Evolutionary conservation across 1,140 invertebrate species (phyloP).

Genomic region (Mya arenaria): DNA sequence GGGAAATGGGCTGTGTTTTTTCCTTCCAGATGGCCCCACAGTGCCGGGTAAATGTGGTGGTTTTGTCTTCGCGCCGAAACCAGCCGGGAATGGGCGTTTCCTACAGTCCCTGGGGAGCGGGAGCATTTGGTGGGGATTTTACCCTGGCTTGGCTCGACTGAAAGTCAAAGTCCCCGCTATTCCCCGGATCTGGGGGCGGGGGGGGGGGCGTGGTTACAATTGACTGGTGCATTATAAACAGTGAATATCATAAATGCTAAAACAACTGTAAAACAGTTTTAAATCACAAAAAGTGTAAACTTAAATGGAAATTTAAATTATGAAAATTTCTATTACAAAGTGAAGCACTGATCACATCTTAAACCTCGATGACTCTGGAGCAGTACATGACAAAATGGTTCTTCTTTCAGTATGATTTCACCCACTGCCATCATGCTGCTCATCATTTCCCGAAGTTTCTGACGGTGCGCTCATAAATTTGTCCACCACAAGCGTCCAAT

Average conservation of each 20-base stretch:
- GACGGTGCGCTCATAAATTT: not conserved
- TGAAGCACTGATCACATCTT: slow-evolving; percentile 23
- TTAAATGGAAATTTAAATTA: not conserved
- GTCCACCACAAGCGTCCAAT: too few species aligned
- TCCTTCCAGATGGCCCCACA: not conserved
- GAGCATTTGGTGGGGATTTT: too few species aligned
- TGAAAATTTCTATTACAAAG: not conserved
- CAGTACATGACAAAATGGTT: slow-evolving; percentile 37
- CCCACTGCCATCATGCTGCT: slow-evolving; percentile 4
- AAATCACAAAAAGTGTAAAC: not conserved
- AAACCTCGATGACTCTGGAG: slow-evolving; percentile 10
- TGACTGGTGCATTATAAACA: not conserved
- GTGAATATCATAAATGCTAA: not conserved
- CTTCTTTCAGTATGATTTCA: slow-evolving; percentile 10
- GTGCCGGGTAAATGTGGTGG: not conserved
- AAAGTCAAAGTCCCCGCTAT: not conserved
- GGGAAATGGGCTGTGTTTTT: too few species aligned
- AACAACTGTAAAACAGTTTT: not conserved
- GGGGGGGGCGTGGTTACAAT: not conserved
- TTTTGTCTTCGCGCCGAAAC: not conserved
- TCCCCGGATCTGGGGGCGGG: not conserved
- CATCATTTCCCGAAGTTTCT: not conserved
- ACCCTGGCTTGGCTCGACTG: not conserved
- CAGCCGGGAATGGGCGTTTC: too few species aligned
- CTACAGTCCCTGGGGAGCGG: too few species aligned